Evolutionary conservation across 1,140 invertebrate genomes (phyloP).

Genomic region (Nasonia longicornis): DNA sequence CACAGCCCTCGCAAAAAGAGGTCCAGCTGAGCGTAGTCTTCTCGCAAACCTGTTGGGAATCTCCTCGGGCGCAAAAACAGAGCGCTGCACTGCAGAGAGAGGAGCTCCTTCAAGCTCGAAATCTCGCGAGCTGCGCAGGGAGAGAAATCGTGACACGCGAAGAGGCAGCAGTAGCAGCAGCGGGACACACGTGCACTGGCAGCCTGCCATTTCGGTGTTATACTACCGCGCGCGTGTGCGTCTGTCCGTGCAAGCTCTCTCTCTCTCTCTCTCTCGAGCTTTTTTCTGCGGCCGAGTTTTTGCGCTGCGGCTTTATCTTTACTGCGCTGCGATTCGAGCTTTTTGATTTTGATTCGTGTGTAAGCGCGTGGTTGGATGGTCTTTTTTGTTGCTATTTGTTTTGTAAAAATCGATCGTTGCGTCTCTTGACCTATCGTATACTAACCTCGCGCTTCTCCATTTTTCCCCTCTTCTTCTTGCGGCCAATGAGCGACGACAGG

Average conservation of each 20-base stretch:
- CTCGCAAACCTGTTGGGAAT: constrained; percentile 26
- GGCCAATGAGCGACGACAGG: constrained; percentile 19
- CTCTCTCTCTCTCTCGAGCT: neutral
- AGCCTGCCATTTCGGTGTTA: constrained; percentile 47
- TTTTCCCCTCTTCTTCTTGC: neutral
- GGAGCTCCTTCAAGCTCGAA: constrained; percentile 7
- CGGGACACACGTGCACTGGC: constrained; percentile 53
- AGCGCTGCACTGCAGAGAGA: no score
- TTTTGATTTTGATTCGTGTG: neutral
- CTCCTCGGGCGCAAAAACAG: neutral
- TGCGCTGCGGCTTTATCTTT: neutral
- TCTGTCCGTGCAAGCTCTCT: neutral
- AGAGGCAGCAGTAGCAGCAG: neutral
- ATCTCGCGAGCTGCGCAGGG: neutral
- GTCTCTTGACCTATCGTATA: constrained; percentile 54
- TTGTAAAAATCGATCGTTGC: neutral
- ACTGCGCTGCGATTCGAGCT: neutral
- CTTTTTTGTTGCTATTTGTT: neutral
- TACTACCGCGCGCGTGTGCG: no score
- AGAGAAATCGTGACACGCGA: constrained; percentile 46
- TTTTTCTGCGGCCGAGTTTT: neutral
- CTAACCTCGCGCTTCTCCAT: no score
- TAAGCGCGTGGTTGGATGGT: no score
- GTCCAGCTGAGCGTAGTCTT: neutral
- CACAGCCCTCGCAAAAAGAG: neutral